phyloP scores from a whole-genome alignment of 2,888 invertebrate species.

The Lacanobia wlatinum region DNA sequence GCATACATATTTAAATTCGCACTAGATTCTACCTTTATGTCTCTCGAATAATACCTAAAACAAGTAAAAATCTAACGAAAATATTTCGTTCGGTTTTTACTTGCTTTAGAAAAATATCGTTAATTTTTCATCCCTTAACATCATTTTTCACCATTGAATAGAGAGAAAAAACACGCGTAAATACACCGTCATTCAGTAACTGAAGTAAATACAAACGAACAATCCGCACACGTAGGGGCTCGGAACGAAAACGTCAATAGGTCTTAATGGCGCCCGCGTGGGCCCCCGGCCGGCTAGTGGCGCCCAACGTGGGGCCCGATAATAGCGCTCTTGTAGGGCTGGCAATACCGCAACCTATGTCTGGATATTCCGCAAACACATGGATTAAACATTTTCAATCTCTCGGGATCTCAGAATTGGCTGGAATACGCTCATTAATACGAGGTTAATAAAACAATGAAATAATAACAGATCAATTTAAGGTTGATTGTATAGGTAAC shows the following conservation, averaged over 20 bases:
- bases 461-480: too few species aligned
- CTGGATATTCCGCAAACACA: neutral
- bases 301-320: conserved; percentile 56
- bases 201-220: conserved; percentile 43
- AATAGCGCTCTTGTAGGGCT: conserved; percentile 9
- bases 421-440: too few species aligned
- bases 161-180: conserved; percentile 28
- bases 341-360: neutral
- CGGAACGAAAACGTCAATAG: conserved; percentile 48
- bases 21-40: neutral
- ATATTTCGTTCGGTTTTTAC: too few species aligned
- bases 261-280: conserved; percentile 67
- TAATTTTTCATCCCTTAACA: conserved; percentile 27
- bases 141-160: conserved; percentile 34
- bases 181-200: conserved; percentile 48
- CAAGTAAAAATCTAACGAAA: neutral
- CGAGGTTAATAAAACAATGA: neutral
- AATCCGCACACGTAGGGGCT: conserved; percentile 45
- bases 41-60: neutral
- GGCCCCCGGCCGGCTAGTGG: conserved; percentile 43
- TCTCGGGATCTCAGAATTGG: too few species aligned
- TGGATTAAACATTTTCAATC: neutral
- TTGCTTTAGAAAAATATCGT: neutral
- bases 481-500: too few species aligned
- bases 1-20: neutral